Percentiles rank a stretch among this genome's conserved stretches.
These are phyloP conservation scores for Epiblema foenella DNA, from an alignment of 2,888 invertebrate species.

Conservation along the genomic window DNA sequence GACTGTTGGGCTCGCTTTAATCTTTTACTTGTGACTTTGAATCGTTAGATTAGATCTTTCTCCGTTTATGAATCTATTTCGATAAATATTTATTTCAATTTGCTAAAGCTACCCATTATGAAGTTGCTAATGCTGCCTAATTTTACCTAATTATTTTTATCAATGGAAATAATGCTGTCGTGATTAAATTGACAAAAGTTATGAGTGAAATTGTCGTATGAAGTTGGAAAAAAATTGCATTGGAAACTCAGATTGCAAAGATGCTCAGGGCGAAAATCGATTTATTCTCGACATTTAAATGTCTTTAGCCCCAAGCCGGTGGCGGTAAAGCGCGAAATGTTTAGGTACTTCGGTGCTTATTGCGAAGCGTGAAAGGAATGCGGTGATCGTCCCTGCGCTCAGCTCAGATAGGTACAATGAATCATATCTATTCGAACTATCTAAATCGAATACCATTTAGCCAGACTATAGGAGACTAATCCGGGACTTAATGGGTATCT, in stretches of 20 bases:
- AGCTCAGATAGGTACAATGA: conserved; percentile 45
- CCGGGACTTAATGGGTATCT: not conserved
- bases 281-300: conserved; percentile 64
- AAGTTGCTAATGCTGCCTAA: not conserved
- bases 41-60: conserved; percentile 4
- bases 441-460: conserved; percentile 36
- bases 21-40: conserved; percentile 18
- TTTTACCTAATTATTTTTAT: not conserved
- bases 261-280: conserved; percentile 44
- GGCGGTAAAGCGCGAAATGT: conserved; percentile 58
- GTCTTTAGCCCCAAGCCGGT: conserved; percentile 51
- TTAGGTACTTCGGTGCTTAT: conserved; percentile 33
- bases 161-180: conserved; percentile 47
- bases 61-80: not conserved
- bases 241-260: conserved; percentile 7
- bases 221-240: not conserved
- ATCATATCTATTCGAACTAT: conserved; percentile 42
- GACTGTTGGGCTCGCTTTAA: conserved; percentile 7
- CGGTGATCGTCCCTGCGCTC: conserved; percentile 60
- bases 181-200: conserved; percentile 53
- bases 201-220: conserved; percentile 10
- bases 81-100: conserved; percentile 17
- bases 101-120: not conserved
- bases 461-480: conserved; percentile 5
- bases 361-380: conserved; percentile 74